Conservation (phyloP, 2,888 invertebrate species). For the Amphipyra tragopoginis region DNA sequence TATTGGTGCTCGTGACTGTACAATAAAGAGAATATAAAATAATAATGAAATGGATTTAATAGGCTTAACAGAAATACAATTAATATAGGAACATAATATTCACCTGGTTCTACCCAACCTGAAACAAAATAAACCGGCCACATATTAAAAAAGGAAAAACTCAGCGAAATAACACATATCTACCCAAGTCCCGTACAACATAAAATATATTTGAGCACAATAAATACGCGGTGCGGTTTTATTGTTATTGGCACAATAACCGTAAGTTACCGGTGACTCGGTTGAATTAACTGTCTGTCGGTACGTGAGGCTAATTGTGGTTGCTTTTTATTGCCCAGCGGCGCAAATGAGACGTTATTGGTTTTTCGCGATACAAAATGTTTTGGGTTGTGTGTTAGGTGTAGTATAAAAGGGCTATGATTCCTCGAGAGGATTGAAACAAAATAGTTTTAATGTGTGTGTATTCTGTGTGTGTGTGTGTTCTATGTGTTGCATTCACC, state of each 20-base stretch:
- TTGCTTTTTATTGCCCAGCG: conserved; percentile 50
- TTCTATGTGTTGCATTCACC: too few relatives aligned
- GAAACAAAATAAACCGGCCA: too few relatives aligned
- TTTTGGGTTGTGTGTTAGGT: neutral
- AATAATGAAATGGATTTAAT: too few relatives aligned
- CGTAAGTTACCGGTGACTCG: conserved; percentile 60
- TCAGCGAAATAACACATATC: conserved; percentile 34
- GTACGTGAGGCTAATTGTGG: conserved; percentile 59
- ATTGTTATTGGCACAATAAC: conserved; percentile 66
- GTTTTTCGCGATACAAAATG: conserved; percentile 42
- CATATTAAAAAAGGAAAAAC: conserved; percentile 21
- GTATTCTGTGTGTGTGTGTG: too few relatives aligned
- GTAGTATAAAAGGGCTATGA: too few relatives aligned
- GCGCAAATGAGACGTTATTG: conserved; percentile 53
- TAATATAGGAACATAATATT: too few relatives aligned
- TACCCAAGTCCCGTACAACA: conserved; percentile 53
- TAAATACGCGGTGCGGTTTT: conserved; percentile 53
- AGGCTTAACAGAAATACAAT: too few relatives aligned
- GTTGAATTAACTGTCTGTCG: conserved; percentile 59
- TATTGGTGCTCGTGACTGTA: too few relatives aligned
- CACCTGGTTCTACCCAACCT: too few relatives aligned
- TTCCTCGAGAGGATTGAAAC: too few relatives aligned
- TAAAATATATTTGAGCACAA: conserved; percentile 61
- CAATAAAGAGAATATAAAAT: too few relatives aligned
- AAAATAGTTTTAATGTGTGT: too few relatives aligned